Conservation (phyloP, 1,140 invertebrate species). For the Zaprionus ornatus region DNA sequence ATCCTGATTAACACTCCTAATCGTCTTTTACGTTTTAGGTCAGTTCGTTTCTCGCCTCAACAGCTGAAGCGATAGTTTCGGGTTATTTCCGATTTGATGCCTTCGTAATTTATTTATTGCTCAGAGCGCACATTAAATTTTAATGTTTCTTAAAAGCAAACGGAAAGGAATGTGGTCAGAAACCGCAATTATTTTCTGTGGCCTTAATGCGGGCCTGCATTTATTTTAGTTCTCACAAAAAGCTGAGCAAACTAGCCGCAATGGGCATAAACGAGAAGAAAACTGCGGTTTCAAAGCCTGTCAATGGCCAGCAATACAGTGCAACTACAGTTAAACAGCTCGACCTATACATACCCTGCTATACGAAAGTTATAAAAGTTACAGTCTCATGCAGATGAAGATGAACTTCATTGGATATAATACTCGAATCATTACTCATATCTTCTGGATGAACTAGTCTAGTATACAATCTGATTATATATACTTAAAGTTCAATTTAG, state of each 20-base stretch:
- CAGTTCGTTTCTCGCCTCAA: no score
- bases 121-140: constrained; percentile 49
- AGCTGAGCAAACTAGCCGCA: constrained; percentile 41
- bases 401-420: neutral
- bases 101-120: constrained; percentile 12
- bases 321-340: constrained; percentile 20
- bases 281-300: constrained; percentile 49
- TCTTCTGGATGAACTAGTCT: neutral
- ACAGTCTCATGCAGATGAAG: neutral
- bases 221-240: constrained; percentile 63
- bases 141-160: constrained; percentile 51
- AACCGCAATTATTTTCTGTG: constrained; percentile 73
- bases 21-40: no score
- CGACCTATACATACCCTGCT: neutral
- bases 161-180: constrained; percentile 26
- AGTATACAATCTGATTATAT: neutral
- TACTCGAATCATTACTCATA: neutral
- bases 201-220: constrained; percentile 51
- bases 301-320: constrained; percentile 56
- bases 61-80: neutral
- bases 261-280: constrained; percentile 40
- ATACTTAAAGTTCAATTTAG: neutral
- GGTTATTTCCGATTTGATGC: neutral
- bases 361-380: neutral
- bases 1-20: no score